Conservation (phyloP, 2,797 vertebrate genomes). For the Crypturellus tataupa region DNA sequence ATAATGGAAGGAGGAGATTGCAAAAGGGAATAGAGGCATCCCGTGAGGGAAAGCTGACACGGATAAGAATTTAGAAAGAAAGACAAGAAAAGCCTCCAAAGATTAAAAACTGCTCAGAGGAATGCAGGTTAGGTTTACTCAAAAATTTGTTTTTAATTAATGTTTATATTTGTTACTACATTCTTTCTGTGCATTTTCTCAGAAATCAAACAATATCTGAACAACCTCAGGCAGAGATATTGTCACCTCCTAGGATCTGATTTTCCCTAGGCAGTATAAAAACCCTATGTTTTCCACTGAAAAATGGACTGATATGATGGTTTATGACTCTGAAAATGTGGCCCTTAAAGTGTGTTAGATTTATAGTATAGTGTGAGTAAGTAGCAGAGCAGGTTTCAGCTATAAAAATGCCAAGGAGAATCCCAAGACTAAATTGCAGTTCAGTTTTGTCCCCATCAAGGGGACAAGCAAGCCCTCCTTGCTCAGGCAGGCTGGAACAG, state of each 20-base stretch:
- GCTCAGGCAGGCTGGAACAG: background rate
- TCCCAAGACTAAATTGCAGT: constrained; percentile 35
- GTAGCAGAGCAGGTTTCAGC: constrained; percentile 29
- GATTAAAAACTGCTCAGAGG: background rate
- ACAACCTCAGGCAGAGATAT: background rate
- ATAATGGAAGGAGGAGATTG: background rate
- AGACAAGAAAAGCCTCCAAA: rapidly evolving
- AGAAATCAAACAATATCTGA: background rate
- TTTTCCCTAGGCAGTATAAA: background rate
- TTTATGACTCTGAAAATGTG: constrained; percentile 46
- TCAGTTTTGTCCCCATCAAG: constrained; percentile 42
- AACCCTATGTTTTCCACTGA: background rate
- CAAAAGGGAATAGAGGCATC: background rate
- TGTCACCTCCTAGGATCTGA: background rate
- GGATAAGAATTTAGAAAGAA: no score
- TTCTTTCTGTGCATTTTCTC: background rate
- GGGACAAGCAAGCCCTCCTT: constrained; percentile 17
- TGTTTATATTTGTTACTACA: background rate
- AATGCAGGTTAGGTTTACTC: background rate
- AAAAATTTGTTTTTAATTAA: background rate
- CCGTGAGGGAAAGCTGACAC: background rate
- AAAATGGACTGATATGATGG: constrained; percentile 24
- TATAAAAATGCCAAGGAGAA: constrained; percentile 56
- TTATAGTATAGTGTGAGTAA: constrained; percentile 39
- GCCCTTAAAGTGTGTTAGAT: constrained; percentile 31